phyloP scores from a whole-genome alignment of 2,113 vertebrate genomes.

The Chelonoidis abingdonii region DNA sequence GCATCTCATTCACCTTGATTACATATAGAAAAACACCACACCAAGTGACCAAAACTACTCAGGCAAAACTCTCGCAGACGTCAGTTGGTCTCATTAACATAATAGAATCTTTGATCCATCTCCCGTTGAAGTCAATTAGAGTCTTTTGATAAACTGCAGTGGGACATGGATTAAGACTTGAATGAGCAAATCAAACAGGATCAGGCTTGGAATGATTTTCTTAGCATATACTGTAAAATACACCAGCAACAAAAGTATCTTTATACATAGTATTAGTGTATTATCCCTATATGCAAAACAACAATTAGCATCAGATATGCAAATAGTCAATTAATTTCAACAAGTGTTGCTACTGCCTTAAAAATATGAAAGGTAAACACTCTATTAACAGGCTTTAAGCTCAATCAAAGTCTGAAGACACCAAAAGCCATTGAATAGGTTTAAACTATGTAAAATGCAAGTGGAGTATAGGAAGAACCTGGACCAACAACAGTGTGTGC shows the following conservation, averaged over 20 bases:
- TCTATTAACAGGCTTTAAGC: not conserved
- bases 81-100: not conserved
- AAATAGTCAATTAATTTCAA: not conserved
- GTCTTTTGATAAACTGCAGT: not conserved
- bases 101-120: not conserved
- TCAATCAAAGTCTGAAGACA: not conserved
- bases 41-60: not conserved
- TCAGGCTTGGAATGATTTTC: not conserved
- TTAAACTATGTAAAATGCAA: conserved; percentile 39
- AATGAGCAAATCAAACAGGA: not conserved
- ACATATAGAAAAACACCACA: not conserved
- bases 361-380: not conserved
- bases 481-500: not conserved
- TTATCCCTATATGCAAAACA: not conserved
- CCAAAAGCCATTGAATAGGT: not conserved
- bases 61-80: not conserved
- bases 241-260: not conserved
- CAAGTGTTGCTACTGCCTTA: not conserved
- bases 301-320: not conserved
- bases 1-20: not conserved
- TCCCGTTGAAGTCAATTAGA: not conserved
- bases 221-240: not conserved
- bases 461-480: not conserved
- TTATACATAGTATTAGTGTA: not conserved
- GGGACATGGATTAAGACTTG: not conserved